phyloP scores from a whole-genome alignment of 2,113 vertebrate species.

The Pelecanus crispus region DNA sequence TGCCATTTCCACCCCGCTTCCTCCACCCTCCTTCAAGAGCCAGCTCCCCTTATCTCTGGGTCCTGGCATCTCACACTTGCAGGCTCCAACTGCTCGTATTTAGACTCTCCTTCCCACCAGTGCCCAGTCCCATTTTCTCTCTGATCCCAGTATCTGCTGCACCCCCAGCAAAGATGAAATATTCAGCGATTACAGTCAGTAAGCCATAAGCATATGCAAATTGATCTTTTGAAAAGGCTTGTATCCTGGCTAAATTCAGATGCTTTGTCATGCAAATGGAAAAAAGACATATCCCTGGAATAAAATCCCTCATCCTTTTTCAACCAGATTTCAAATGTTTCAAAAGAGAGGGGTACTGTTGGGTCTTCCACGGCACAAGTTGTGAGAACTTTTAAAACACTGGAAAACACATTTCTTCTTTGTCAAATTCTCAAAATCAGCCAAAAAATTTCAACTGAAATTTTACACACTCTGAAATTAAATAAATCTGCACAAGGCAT shows the following conservation, averaged over 20 bases:
- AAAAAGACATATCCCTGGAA: constrained; percentile 19
- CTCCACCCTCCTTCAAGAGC: background rate
- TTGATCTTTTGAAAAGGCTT: constrained; percentile 7
- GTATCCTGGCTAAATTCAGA: constrained; percentile 35
- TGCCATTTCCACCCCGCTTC: background rate
- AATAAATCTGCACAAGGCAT: background rate
- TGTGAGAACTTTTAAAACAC: background rate
- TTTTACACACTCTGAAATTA: background rate
- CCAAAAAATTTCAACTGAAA: background rate
- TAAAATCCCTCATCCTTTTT: background rate
- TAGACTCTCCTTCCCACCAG: background rate
- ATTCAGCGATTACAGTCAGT: background rate
- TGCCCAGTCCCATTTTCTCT: background rate
- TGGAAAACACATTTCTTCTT: background rate
- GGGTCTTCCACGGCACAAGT: background rate
- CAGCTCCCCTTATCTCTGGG: background rate
- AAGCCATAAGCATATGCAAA: constrained; percentile 19
- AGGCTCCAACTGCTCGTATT: background rate
- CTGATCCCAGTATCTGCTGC: background rate
- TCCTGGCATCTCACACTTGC: background rate
- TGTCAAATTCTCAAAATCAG: background rate
- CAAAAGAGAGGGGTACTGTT: background rate
- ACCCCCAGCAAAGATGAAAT: background rate
- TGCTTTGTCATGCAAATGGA: constrained; percentile 42
- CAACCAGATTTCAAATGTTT: background rate